Conservation (phyloP, 2,113 vertebrate species). For the Dolichallabes microphthalmus region DNA sequence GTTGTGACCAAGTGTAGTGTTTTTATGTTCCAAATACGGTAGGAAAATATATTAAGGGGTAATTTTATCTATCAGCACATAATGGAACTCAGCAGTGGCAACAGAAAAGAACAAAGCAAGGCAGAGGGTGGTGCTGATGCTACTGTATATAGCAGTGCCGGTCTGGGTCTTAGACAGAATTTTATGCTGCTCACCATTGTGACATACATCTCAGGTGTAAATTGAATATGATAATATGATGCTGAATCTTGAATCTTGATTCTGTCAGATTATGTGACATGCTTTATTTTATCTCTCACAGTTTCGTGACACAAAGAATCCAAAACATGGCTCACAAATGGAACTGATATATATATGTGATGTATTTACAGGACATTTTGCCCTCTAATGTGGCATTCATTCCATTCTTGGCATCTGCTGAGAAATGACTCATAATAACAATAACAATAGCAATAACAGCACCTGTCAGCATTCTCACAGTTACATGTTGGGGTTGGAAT, state of each 20-base stretch:
- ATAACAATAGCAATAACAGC: background rate
- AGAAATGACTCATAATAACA: background rate
- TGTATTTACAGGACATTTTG: background rate
- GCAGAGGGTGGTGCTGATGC: background rate
- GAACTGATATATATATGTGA: background rate
- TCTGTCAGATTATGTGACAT: conserved; percentile 45
- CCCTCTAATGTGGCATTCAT: background rate
- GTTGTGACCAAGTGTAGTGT: conserved; percentile 9
- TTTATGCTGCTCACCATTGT: conserved; percentile 20
- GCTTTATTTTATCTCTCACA: conserved; percentile 36
- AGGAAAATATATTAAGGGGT: background rate
- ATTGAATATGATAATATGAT: conserved; percentile 48
- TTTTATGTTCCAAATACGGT: background rate
- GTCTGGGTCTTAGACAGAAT: background rate
- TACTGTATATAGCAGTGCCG: background rate
- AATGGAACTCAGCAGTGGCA: background rate
- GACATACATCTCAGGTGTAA: conserved; percentile 39
- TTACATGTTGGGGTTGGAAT: background rate
- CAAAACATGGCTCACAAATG: conserved; percentile 9
- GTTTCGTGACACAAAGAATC: conserved; percentile 22
- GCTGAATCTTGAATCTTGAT: conserved; percentile 48
- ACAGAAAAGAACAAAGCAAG: background rate
- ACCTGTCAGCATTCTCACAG: background rate
- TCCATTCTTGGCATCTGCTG: background rate
- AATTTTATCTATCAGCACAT: background rate